These are phyloP conservation scores for Hirundo rustica DNA, from an alignment of 2,797 vertebrate genomes.

Conservation along the genomic window DNA sequence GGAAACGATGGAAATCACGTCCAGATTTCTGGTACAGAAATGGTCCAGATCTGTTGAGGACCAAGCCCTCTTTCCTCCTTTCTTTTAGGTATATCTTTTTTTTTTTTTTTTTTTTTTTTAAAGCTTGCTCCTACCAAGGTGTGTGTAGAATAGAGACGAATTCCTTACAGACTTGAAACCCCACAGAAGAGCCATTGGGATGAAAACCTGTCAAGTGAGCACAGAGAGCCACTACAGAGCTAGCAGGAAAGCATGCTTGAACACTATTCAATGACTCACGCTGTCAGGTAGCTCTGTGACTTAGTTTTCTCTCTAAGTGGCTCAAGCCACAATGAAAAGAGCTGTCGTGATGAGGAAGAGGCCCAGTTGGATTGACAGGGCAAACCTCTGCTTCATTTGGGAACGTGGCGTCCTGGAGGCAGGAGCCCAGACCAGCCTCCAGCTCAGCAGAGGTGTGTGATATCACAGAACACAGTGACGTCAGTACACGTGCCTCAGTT, in stretches of 20 bases:
- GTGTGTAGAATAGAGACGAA: not conserved
- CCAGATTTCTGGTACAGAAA: not conserved
- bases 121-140: not conserved
- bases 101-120: no score
- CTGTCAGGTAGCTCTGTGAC: not conserved
- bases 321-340: not conserved
- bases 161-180: not conserved
- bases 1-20: not conserved
- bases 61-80: not conserved
- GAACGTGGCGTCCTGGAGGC: not conserved
- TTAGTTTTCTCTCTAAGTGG: not conserved
- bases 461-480: not conserved
- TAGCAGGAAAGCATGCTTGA: not conserved
- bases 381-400: not conserved
- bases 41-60: not conserved
- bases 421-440: not conserved
- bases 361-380: not conserved
- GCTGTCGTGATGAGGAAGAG: not conserved
- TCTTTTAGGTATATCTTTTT: not conserved
- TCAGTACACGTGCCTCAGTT: not conserved
- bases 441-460: not conserved
- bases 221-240: not conserved
- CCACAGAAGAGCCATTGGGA: not conserved
- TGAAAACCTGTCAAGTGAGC: not conserved
- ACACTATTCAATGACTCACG: not conserved